phyloP scores from a whole-genome alignment of 1,140 invertebrate species.

The Bombyx mori region ASM3026992v2 NC_085121.1:8839001-8839500 shows the following conservation, averaged over 20 bases:
- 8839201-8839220: slow-evolving; percentile 38
- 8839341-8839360: slow-evolving; percentile 5
- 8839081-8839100: slow-evolving; percentile 63
- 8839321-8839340: slow-evolving; percentile 25
- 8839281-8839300: slow-evolving; percentile 51
- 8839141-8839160: slow-evolving; percentile 64
- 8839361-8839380: slow-evolving; percentile 1
- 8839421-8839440: background rate
- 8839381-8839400: background rate
- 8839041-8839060: no score
- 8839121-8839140: slow-evolving; percentile 70
- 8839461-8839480: slow-evolving; percentile 1
- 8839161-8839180: slow-evolving; percentile 68
- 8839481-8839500: slow-evolving; percentile 3
- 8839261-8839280: slow-evolving; percentile 30
- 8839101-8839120: slow-evolving; percentile 70
- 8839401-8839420: background rate
- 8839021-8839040: no score
- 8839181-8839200: slow-evolving; percentile 61
- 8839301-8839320: slow-evolving; percentile 51
- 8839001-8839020: no score
- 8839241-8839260: slow-evolving; percentile 30
- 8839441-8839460: background rate
- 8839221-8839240: slow-evolving; percentile 30
- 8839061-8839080: slow-evolving; percentile 24